Evolutionary conservation across 2,113 vertebrate species (phyloP).

Genomic region (Lepus timidus): DNA sequence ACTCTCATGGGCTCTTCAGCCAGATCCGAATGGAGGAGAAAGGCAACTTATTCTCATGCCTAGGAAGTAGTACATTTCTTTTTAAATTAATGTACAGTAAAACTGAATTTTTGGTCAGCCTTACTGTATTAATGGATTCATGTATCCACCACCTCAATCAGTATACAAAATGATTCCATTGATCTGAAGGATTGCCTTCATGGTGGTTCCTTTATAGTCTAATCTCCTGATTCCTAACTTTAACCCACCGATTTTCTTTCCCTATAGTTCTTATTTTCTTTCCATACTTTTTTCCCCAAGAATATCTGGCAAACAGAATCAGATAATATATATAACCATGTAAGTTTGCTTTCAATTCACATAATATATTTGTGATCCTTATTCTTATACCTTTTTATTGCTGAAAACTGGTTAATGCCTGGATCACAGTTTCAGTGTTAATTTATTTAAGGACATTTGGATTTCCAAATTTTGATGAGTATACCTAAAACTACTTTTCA

Average conservation of each 20-base stretch:
- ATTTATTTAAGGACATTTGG: neutral
- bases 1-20: no score
- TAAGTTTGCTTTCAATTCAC: constrained; percentile 37
- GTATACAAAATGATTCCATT: neutral
- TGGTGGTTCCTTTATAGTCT: neutral
- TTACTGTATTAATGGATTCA: neutral
- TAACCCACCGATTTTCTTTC: neutral
- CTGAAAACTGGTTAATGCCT: neutral
- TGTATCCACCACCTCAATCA: neutral
- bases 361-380: constrained; percentile 6
- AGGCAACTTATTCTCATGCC: neutral
- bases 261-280: neutral
- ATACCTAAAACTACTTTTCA: constrained; percentile 15
- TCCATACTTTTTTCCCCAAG: neutral
- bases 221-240: neutral
- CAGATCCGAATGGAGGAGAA: neutral
- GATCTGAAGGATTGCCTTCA: neutral
- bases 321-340: neutral
- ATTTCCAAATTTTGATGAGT: neutral
- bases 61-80: neutral
- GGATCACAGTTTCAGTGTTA: neutral
- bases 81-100: neutral
- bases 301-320: neutral
- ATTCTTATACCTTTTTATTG: neutral
- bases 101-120: constrained; percentile 32